A percentile compares a stretch with the other conserved stretches of the same genome.
phyloP scores from a whole-genome alignment of 1,140 invertebrate species.

The Geopemphigus sp. region DNA sequence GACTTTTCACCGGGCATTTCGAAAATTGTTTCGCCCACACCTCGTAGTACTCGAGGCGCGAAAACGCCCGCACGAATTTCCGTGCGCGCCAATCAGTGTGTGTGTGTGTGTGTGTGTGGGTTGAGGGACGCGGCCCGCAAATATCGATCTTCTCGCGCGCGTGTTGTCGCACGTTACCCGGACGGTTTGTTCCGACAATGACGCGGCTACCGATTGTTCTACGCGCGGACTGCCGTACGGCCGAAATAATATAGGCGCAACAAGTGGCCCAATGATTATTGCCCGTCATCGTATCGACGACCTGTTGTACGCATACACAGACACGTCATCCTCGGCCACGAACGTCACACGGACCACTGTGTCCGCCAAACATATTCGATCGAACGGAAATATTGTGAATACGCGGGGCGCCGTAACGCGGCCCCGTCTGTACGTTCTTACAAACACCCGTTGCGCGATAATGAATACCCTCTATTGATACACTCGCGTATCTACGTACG shows the following conservation, averaged over 20 bases:
- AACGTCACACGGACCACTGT: background rate
- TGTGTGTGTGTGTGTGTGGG: too few relatives aligned
- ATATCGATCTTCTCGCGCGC: too few relatives aligned
- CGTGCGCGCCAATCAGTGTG: too few relatives aligned
- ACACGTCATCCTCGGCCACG: background rate
- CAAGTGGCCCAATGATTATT: conserved; percentile 12
- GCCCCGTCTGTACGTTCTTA: background rate
- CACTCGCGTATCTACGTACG: background rate
- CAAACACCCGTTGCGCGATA: background rate
- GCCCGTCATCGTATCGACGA: conserved; percentile 28
- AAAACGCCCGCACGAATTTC: too few relatives aligned
- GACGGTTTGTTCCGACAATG: background rate
- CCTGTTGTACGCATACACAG: conserved; percentile 14
- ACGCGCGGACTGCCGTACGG: background rate
- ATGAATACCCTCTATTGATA: background rate
- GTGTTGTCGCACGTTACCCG: background rate
- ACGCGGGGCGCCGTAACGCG: background rate
- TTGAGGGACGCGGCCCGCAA: too few relatives aligned
- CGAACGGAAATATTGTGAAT: background rate
- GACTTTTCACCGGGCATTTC: background rate
- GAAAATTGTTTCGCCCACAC: too few relatives aligned
- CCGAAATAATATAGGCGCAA: background rate
- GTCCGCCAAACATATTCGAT: background rate
- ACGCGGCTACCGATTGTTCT: conserved; percentile 30
- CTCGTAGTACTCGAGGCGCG: too few relatives aligned